Percentiles rank a stretch among this genome's conserved stretches.
phyloP scores from a whole-genome alignment of 2,888 invertebrate genomes.

The Limnephilus marmoratus region DNA sequence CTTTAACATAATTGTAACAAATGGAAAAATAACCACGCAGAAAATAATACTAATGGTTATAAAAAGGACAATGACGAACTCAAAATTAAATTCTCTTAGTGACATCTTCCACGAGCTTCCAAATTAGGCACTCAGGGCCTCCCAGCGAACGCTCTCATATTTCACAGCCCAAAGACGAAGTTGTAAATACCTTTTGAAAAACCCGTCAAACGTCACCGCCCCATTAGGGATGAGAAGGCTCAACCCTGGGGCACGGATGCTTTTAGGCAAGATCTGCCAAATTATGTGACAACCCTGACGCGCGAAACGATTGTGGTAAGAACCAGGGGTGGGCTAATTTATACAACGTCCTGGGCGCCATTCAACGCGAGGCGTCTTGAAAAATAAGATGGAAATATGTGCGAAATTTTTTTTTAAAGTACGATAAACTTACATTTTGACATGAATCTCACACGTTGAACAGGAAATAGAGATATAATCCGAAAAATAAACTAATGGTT shows the following conservation, averaged over 20 bases:
- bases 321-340: not conserved
- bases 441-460: not conserved
- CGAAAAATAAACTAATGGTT: no score
- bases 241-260: slow-evolving; percentile 7
- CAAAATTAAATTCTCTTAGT: not conserved
- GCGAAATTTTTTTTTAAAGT: not conserved
- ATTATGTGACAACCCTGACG: slow-evolving; percentile 33
- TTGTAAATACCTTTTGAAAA: slow-evolving; percentile 35
- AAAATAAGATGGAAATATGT: not conserved
- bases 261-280: slow-evolving; percentile 42
- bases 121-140: slow-evolving; percentile 2
- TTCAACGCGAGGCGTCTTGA: not conserved
- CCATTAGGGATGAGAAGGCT: not conserved
- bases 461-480: no score
- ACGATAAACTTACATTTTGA: not conserved
- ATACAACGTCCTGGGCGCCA: not conserved
- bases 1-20: not conserved
- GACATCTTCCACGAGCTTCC: not conserved
- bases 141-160: not conserved
- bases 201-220: slow-evolving; percentile 47
- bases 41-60: not conserved
- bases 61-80: not conserved
- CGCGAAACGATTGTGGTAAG: not conserved
- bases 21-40: not conserved
- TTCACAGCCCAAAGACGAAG: not conserved